A percentile compares a stretch with the other conserved stretches of the same genome.
These are phyloP conservation scores for Phorcus lineatus DNA, from an alignment of 2,888 invertebrate genomes.

Conservation along the genomic window DNA sequence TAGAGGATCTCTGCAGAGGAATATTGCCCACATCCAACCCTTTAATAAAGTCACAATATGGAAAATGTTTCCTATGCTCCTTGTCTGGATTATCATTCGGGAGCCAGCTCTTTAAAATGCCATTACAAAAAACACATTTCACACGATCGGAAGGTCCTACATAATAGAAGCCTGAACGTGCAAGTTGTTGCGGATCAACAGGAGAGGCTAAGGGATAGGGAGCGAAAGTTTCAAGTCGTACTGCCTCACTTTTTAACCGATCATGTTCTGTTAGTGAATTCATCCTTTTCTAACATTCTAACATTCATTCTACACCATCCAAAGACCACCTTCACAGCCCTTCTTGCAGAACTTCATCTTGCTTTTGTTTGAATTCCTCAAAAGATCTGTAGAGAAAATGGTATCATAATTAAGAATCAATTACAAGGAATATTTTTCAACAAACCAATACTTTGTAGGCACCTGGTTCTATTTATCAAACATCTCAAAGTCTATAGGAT, in stretches of 20 bases:
- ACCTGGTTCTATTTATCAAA: no score
- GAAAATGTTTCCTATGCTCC: conserved; percentile 93
- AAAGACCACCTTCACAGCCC: no score
- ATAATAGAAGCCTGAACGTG: conserved; percentile 93
- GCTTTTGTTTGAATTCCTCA: no score
- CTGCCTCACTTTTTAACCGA: neutral
- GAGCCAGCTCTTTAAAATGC: conserved; percentile 94
- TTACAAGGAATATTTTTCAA: no score
- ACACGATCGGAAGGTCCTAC: conserved; percentile 87
- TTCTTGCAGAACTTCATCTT: no score
- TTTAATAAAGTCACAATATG: conserved; percentile 85
- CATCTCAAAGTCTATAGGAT: no score
- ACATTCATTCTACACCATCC: no score
- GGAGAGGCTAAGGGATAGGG: conserved; percentile 87
- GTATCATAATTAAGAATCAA: no score
- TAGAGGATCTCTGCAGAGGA: conserved; percentile 15
- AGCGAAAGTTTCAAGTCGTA: conserved; percentile 33
- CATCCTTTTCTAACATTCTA: neutral
- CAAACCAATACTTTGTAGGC: no score
- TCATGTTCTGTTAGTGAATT: neutral
- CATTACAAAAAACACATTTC: conserved; percentile 93
- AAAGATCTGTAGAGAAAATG: no score
- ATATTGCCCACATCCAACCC: conserved; percentile 56
- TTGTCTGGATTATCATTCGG: conserved; percentile 91
- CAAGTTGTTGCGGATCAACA: conserved; percentile 82